These are phyloP conservation scores for Habropoda laboriosa DNA, from an alignment of 1,140 invertebrate species.

Conservation along the genomic window DNA sequence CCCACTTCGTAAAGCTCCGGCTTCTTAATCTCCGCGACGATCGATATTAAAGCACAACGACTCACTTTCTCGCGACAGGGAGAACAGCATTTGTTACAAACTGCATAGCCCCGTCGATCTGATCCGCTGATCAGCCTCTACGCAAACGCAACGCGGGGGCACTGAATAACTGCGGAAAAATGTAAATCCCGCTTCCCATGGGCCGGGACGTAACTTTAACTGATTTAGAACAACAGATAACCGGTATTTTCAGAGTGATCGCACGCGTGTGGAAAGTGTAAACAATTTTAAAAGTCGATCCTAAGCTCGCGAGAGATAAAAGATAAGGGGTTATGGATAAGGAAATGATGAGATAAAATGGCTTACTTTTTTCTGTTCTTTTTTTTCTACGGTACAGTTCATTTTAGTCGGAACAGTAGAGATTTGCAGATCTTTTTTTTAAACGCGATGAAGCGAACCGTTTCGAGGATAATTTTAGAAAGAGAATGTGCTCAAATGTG, in stretches of 20 bases:
- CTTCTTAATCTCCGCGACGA: background rate
- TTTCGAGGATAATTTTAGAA: background rate
- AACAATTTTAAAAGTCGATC: constrained; percentile 2
- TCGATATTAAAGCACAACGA: constrained; percentile 28
- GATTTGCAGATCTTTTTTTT: background rate
- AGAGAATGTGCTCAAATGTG: background rate
- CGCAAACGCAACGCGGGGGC: background rate
- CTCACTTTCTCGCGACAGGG: background rate
- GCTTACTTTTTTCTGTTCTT: background rate
- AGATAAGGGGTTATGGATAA: background rate
- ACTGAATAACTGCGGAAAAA: constrained; percentile 36
- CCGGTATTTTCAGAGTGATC: background rate
- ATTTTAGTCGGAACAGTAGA: background rate
- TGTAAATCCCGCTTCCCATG: constrained; percentile 16
- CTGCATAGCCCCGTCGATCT: constrained; percentile 11
- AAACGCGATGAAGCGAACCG: background rate
- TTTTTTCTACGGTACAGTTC: too few species aligned
- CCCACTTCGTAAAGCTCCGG: background rate
- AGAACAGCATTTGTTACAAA: background rate
- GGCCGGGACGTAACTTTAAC: background rate
- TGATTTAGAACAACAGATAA: constrained; percentile 46
- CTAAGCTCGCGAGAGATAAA: too few species aligned
- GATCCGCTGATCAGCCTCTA: constrained; percentile 23
- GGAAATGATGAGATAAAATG: too few species aligned
- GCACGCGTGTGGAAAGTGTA: background rate